Percentiles rank a stretch among this genome's conserved stretches.
Evolutionary conservation across 2,113 vertebrate species (phyloP).

Genomic region (Setophaga petechia): DNA sequence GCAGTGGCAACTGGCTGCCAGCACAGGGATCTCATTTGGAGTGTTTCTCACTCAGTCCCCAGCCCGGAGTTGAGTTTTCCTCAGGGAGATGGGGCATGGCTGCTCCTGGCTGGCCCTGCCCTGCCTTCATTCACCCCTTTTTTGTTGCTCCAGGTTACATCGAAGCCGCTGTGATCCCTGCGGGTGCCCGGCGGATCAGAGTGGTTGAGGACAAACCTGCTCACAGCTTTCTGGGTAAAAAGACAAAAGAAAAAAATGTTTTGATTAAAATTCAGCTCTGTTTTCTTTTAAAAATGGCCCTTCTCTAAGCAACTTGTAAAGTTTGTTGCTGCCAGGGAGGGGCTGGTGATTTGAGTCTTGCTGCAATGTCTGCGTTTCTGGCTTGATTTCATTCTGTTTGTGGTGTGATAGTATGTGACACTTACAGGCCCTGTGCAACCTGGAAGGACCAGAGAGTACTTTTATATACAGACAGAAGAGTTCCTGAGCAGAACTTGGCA

Average conservation of each 20-base stretch:
- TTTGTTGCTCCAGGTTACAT: constrained; percentile 85
- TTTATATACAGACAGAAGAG: background rate
- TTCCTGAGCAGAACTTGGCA: constrained; percentile 1
- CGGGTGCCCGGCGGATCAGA: constrained; percentile 90
- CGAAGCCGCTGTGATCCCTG: constrained; percentile 92
- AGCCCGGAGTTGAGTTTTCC: background rate
- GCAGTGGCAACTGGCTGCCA: background rate
- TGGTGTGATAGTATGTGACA: background rate
- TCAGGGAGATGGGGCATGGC: background rate
- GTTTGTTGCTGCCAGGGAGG: background rate
- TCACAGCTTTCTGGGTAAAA: constrained; percentile 97
- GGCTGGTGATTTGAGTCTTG: background rate
- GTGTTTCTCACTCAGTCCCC: background rate
- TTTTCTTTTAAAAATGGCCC: background rate
- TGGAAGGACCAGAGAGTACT: background rate
- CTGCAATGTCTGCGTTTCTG: background rate
- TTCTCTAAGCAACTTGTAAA: background rate
- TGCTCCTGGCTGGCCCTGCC: background rate
- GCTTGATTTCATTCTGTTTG: background rate
- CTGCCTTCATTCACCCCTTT: background rate
- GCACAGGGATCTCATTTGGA: background rate
- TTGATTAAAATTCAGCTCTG: background rate
- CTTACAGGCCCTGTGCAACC: background rate
- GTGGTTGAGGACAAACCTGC: constrained; percentile 95
- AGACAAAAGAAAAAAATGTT: background rate